Base-by-base conservation (phyloP, 2,113 vertebrate species). In the Salvator merianae region DNA sequence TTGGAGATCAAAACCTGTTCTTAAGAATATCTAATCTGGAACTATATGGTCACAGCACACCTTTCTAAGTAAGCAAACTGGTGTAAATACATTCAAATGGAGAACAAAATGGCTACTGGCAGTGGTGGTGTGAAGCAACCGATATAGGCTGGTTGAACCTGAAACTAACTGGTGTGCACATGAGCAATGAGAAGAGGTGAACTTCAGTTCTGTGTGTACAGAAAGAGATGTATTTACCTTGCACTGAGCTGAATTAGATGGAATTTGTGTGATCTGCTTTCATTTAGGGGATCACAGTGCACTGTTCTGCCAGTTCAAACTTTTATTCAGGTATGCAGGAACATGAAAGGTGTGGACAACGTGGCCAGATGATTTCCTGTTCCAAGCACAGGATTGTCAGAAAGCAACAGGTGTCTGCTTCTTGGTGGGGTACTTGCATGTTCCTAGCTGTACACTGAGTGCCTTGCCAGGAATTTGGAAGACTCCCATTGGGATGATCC, bases 21-120 rank as follows among this genome's bases (percentile, higher is more conserved):
- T 32, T 34, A 2, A 13, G 24, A 2, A 38, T 12, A 62, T 12
- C 55, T 28, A 28, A 62, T 24, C 36, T 30, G 59, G 10, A 26
- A 24, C 34, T 63, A 12, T 36, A 59, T 36, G 32, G 10, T 59
- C 38, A 28, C 20, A 55, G 74, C 73, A 59, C 47, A 34, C 3
- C 34, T 83, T 74, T 83, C 22, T 47, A 13, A 47, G 30, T 20
- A 32, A 50, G 43, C 26, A 50, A 75, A 66, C 36, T 55, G 32
- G 36, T 70, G 30, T 30, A 59, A n/a, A 53, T 32, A 38, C 55
- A 69, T 63, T 77, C 28, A 63, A 63, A 62, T 72, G n/a, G 14
- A 28, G 83, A 43, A 78, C 75, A 84, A 84, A 84, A 84, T 79
- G 76, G 83, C 83, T 63, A 34, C 83, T 72, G 55, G 50, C 70